A percentile compares a stretch with the other conserved stretches of the same genome.
These are phyloP conservation scores for Enoplosus armatus DNA, from an alignment of 2,797 vertebrate genomes.

Conservation along the genomic window DNA sequence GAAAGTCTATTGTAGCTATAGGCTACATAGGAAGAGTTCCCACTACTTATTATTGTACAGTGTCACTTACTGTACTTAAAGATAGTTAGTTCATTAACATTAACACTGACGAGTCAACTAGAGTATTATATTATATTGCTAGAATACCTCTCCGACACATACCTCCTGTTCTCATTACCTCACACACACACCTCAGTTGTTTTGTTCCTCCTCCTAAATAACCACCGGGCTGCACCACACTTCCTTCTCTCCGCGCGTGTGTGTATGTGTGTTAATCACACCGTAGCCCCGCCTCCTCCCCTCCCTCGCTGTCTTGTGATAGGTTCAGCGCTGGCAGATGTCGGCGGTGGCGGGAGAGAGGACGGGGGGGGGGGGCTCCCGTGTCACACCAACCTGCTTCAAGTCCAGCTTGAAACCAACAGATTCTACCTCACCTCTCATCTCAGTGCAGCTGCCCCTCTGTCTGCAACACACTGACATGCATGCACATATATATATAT, in stretches of 20 bases:
- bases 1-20: neutral
- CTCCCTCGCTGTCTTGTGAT: constrained; percentile 31
- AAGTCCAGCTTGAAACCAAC: constrained; percentile 61
- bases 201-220: neutral
- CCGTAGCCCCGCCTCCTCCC: constrained; percentile 20
- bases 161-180: constrained; percentile 72
- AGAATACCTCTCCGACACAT: constrained; percentile 65
- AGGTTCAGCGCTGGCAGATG: constrained; percentile 27
- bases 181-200: constrained; percentile 56
- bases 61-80: neutral
- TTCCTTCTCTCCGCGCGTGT: constrained; percentile 27
- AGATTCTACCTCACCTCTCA: constrained; percentile 83
- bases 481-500: constrained; percentile 15
- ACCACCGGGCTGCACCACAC: constrained; percentile 37
- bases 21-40: constrained; percentile 23
- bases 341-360: constrained; percentile 27
- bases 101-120: constrained; percentile 1
- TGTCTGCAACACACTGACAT: constrained; percentile 44
- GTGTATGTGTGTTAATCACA: neutral
- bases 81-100: neutral
- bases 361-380: constrained; percentile 23
- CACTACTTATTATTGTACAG: neutral
- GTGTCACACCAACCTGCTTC: constrained; percentile 29
- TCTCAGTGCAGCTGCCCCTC: constrained; percentile 65
- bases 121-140: constrained; percentile 18